Percentiles rank a stretch among this genome's conserved stretches.
These are phyloP conservation scores for Hipparchia sbordonii DNA, from an alignment of 2,888 invertebrate genomes.

Conservation along the genomic window DNA sequence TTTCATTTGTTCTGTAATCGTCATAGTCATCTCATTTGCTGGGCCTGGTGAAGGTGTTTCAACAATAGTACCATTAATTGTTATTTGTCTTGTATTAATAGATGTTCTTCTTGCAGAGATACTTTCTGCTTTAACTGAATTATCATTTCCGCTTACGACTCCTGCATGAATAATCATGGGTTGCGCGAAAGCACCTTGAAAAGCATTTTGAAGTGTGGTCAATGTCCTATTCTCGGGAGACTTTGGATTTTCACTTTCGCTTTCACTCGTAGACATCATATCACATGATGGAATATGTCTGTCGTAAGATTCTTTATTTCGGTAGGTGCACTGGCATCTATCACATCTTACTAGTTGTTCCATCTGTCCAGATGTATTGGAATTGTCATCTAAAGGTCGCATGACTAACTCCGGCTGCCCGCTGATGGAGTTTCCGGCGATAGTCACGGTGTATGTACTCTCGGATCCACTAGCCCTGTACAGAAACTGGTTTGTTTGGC, in stretches of 20 bases:
- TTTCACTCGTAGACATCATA: slow-evolving; percentile 90
- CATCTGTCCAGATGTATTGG: slow-evolving; percentile 70
- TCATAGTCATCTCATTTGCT: slow-evolving; percentile 78
- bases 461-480: slow-evolving; percentile 77
- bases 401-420: slow-evolving; percentile 77
- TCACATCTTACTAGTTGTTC: slow-evolving; percentile 93
- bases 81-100: slow-evolving; percentile 79
- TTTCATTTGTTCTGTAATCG: slow-evolving; percentile 78
- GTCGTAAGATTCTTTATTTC: slow-evolving; percentile 91
- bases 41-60: slow-evolving; percentile 81
- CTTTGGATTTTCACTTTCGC: slow-evolving; percentile 88
- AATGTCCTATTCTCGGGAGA: slow-evolving; percentile 80
- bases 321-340: slow-evolving; percentile 93
- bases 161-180: slow-evolving; percentile 78
- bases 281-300: slow-evolving; percentile 90
- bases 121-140: slow-evolving; percentile 76
- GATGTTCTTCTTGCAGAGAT: slow-evolving; percentile 77
- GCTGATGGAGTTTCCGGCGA: slow-evolving; percentile 77
- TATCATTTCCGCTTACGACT: slow-evolving; percentile 73
- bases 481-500: slow-evolving; percentile 70
- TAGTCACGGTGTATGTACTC: slow-evolving; percentile 76
- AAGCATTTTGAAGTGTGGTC: slow-evolving; percentile 77
- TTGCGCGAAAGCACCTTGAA: slow-evolving; percentile 77
- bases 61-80: slow-evolving; percentile 80
- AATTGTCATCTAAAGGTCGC: slow-evolving; percentile 71